Percentiles rank a stretch among this genome's conserved stretches.
Conservation (phyloP, 2,113 vertebrate genomes). For the Hirundichthys speculiger region DNA sequence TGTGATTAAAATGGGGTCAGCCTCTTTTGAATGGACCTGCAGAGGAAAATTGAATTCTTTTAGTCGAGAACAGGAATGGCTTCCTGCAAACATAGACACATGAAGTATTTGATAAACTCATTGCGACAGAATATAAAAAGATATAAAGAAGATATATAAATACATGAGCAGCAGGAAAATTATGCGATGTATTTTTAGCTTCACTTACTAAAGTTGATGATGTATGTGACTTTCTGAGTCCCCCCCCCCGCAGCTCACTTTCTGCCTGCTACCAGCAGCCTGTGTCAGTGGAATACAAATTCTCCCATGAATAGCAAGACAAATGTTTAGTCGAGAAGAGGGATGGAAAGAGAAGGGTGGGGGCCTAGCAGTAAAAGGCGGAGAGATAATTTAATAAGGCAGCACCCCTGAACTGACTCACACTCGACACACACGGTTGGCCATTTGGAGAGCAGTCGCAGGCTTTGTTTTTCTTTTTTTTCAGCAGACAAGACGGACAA, state of each 20-base stretch:
- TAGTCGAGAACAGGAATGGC: too few relatives aligned
- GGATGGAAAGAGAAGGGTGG: slow-evolving; percentile 63
- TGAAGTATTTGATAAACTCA: too few relatives aligned
- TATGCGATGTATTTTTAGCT: too few relatives aligned
- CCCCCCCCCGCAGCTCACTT: too few relatives aligned
- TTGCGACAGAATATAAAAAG: too few relatives aligned
- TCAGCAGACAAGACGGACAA: slow-evolving; percentile 32
- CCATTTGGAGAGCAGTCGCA: slow-evolving; percentile 43
- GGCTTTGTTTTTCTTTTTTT: slow-evolving; percentile 36
- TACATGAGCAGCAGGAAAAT: too few relatives aligned
- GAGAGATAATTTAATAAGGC: slow-evolving; percentile 74
- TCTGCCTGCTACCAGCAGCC: slow-evolving; percentile 36
- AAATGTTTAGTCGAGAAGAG: slow-evolving; percentile 73
- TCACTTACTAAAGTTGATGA: too few relatives aligned
- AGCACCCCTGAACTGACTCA: slow-evolving; percentile 47
- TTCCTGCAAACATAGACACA: too few relatives aligned
- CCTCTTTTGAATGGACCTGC: too few relatives aligned
- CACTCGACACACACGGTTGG: slow-evolving; percentile 39
- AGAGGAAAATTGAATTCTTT: too few relatives aligned
- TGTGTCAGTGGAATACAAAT: slow-evolving; percentile 72
- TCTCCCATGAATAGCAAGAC: slow-evolving; percentile 77
- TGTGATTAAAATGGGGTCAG: neutral
- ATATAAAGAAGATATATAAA: too few relatives aligned
- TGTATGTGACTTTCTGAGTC: too few relatives aligned
- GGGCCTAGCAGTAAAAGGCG: slow-evolving; percentile 65